phyloP scores from a whole-genome alignment of 2,113 vertebrate species.

The Hystrix cristata region DNA sequence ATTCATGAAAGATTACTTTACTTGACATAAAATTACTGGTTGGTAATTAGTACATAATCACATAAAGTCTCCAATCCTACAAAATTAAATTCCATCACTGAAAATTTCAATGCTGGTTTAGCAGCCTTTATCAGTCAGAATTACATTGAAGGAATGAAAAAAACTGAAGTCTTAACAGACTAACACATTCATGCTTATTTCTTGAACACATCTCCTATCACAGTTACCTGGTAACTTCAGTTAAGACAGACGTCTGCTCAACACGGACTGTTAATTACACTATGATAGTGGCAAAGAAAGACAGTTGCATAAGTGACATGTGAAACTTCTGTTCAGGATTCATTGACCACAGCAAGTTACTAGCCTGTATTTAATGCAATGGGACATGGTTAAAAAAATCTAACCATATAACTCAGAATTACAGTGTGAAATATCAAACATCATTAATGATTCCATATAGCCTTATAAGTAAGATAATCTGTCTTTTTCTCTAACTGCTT shows the following conservation, averaged over 20 bases:
- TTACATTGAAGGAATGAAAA: background rate
- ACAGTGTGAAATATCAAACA: background rate
- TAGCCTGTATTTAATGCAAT: background rate
- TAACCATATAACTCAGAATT: background rate
- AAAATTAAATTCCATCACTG: background rate
- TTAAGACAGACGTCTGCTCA: background rate
- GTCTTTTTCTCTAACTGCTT: background rate
- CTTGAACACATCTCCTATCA: background rate
- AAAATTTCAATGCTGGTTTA: background rate
- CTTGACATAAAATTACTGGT: background rate
- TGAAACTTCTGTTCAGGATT: background rate
- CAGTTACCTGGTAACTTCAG: background rate
- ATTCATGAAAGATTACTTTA: background rate
- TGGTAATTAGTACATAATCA: background rate
- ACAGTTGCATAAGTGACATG: background rate
- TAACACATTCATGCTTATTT: background rate
- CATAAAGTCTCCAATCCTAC: background rate
- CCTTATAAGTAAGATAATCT: background rate
- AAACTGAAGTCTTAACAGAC: background rate
- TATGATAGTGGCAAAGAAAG: background rate
- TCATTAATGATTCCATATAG: background rate
- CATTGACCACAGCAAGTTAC: background rate
- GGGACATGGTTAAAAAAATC: background rate
- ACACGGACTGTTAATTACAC: background rate
- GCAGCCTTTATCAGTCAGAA: too few relatives aligned